A percentile compares a stretch with the other conserved stretches of the same genome.
These are phyloP conservation scores for Brachymystax lenok DNA, from an alignment of 2,797 vertebrate genomes.

Conservation along the genomic window DNA sequence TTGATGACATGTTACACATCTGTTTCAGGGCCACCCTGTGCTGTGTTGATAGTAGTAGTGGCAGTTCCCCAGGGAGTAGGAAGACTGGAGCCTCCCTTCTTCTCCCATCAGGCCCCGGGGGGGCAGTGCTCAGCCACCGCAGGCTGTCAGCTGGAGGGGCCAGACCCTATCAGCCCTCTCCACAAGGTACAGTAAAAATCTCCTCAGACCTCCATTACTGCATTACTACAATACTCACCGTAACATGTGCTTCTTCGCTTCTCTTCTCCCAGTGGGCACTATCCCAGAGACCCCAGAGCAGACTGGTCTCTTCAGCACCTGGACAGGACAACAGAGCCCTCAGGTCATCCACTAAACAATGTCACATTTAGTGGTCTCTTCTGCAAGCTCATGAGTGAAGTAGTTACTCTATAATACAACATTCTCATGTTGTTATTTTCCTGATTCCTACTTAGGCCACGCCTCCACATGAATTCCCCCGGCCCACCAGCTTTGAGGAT, in stretches of 20 bases:
- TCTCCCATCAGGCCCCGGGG: constrained; percentile 65
- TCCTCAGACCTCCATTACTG: neutral
- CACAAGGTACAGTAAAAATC: constrained; percentile 74
- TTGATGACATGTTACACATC: neutral
- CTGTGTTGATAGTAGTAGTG: constrained; percentile 73
- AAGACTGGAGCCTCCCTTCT: constrained; percentile 74
- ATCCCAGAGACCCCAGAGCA: constrained; percentile 76
- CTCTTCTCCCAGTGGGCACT: constrained; percentile 77
- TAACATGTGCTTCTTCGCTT: neutral
- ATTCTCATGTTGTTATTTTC: neutral
- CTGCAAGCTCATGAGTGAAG: neutral
- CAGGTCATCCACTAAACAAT: constrained; percentile 74
- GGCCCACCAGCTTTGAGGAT: constrained; percentile 77
- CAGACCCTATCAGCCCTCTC: constrained; percentile 80
- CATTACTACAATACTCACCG: neutral
- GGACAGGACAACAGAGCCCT: constrained; percentile 68
- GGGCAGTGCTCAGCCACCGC: constrained; percentile 57
- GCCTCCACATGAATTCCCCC: constrained; percentile 78
- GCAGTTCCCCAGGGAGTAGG: constrained; percentile 69
- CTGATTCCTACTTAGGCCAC: constrained; percentile 58
- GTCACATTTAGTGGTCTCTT: neutral
- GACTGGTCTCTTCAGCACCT: constrained; percentile 71
- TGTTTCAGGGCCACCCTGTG: constrained; percentile 74
- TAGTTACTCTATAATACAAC: neutral
- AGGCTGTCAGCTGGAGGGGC: constrained; percentile 78